These are phyloP conservation scores for Bubo blakistoni DNA, from an alignment of 2,113 vertebrate genomes.

Conservation along the genomic window DNA sequence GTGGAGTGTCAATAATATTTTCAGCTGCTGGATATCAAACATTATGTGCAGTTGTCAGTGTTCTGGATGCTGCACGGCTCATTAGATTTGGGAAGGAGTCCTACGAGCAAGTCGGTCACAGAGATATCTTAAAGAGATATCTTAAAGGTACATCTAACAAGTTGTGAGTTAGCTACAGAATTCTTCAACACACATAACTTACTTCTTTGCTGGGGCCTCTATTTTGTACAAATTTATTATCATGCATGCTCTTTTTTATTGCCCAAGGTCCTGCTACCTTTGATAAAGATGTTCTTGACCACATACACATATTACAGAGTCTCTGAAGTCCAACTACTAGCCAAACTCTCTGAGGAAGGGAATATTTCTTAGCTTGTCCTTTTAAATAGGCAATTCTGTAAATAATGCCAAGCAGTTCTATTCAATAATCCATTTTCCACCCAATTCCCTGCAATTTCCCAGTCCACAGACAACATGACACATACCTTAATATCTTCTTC, in stretches of 20 bases:
- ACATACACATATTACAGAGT: not conserved
- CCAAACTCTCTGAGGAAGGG: not conserved
- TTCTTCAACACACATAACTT: not conserved
- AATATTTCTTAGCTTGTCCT: not conserved
- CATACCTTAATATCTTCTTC: conserved; percentile 92
- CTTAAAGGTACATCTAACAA: not conserved
- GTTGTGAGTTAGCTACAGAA: not conserved
- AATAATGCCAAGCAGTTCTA: not conserved
- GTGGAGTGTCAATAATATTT: not conserved
- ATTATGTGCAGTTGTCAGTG: not conserved
- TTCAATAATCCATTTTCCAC: not conserved
- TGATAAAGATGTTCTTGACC: not conserved
- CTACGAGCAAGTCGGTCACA: not conserved
- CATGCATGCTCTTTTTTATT: not conserved
- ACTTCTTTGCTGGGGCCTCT: not conserved
- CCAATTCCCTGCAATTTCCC: not conserved
- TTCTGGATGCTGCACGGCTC: conserved; percentile 5
- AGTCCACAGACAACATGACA: not conserved
- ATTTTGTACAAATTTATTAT: not conserved
- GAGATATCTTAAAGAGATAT: not conserved
- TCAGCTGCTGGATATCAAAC: conserved; percentile 41
- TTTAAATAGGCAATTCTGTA: not conserved
- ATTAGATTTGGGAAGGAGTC: not conserved
- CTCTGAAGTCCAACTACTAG: not conserved
- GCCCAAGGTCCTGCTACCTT: not conserved